Percentiles rank a stretch among this genome's conserved stretches.
phyloP scores from a whole-genome alignment of 2,797 vertebrate species.

The Pseudotriccus pelzelni region DNA sequence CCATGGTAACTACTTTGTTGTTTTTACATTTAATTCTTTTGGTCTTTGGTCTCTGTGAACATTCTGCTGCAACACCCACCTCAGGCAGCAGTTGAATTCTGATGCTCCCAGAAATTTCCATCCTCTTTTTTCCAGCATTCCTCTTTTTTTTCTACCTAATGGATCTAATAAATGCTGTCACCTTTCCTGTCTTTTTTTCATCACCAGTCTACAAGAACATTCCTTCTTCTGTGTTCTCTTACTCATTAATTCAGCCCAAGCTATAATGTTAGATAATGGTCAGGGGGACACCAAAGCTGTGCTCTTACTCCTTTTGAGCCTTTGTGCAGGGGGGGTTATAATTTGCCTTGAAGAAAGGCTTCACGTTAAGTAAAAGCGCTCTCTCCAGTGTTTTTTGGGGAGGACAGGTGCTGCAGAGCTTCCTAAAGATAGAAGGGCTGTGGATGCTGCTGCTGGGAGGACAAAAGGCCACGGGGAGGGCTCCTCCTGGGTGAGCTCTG shows the following conservation, averaged over 20 bases:
- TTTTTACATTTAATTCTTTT: not conserved
- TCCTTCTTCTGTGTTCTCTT: not conserved
- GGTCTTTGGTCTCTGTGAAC: not conserved
- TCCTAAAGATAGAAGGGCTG: not conserved
- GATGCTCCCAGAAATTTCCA: not conserved
- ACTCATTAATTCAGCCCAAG: not conserved
- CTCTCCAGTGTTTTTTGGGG: not conserved
- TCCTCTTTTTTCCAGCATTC: not conserved
- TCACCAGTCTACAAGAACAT: not conserved
- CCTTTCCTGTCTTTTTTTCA: not conserved
- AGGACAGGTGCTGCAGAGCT: not conserved
- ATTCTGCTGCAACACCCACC: not conserved
- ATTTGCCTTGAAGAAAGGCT: not conserved
- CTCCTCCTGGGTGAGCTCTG: not conserved
- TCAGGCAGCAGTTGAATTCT: not conserved
- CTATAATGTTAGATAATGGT: not conserved
- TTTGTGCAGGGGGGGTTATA: not conserved
- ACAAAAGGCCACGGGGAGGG: not conserved
- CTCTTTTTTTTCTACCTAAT: not conserved
- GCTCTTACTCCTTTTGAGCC: not conserved
- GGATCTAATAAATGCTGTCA: not conserved
- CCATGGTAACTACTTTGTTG: not conserved
- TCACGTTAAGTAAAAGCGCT: not conserved
- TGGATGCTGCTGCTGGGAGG: not conserved
- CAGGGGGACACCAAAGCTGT: not conserved